phyloP scores from a whole-genome alignment of 2,113 vertebrate species.

The Myrmecophaga tridactyla region DNA sequence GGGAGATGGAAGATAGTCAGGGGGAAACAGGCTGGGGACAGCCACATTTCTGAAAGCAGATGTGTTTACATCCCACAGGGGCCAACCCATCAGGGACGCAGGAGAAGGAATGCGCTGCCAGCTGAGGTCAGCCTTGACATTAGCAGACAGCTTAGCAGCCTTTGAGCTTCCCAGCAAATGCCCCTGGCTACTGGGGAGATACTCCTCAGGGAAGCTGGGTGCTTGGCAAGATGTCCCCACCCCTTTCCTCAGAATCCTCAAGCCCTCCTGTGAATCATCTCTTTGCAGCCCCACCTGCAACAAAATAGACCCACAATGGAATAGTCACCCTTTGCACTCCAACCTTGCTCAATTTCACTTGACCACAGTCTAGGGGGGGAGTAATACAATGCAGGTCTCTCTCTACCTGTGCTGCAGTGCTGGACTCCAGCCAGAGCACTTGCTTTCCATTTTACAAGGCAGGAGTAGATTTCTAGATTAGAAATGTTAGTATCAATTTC shows the following conservation, averaged over 20 bases:
- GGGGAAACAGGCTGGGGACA: background rate
- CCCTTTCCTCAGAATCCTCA: background rate
- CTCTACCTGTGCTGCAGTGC: slow-evolving; percentile 48
- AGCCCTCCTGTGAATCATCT: background rate
- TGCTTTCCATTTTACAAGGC: slow-evolving; percentile 56
- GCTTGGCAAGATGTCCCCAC: background rate
- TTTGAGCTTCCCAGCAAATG: background rate
- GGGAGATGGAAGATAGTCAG: background rate
- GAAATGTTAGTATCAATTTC: background rate
- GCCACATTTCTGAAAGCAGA: slow-evolving; percentile 61
- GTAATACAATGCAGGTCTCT: background rate
- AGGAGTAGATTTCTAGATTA: slow-evolving; percentile 71
- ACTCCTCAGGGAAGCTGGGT: background rate
- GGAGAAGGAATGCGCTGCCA: slow-evolving; percentile 20
- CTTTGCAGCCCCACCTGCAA: background rate
- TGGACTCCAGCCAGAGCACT: slow-evolving; percentile 59
- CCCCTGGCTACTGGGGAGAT: background rate
- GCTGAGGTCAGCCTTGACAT: slow-evolving; percentile 56
- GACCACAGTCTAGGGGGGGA: background rate
- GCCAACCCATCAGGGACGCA: slow-evolving; percentile 34
- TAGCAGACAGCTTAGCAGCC: slow-evolving; percentile 24
- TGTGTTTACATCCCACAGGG: slow-evolving; percentile 41
- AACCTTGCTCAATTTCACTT: background rate
- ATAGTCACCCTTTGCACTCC: background rate
- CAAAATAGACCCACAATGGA: background rate